Evolutionary conservation across 2,888 invertebrate genomes (phyloP), one percentile per base, ranked within the genome.

Genomic region (Stramonita haemastoma): DNA sequence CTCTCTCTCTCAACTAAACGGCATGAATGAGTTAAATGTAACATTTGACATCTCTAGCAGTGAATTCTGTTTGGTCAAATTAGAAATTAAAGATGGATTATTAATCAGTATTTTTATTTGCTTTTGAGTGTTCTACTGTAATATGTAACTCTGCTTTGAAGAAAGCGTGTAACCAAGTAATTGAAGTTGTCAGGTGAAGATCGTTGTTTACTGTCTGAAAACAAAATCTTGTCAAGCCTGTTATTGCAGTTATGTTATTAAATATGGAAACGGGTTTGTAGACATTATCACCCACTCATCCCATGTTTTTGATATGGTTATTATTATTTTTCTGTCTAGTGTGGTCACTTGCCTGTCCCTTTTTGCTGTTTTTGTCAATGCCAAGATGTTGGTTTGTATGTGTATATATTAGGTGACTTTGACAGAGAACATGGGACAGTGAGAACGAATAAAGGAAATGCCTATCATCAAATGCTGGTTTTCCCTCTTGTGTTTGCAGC

Each of bases 401-500:
- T 86, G 86, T 86, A 86, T n/a, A 86, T 86, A 86, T 29, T 86
- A 86, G 86, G 57, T 86, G 86, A 86, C 86, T 57, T n/a, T 66
- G 66, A 66, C 34, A 56, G 57, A 66, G 86, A 86, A 66, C 60
- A 86, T 86, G 86, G 57, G 57, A 86, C 32, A 86, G 26, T 86
- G 86, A 86, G 66, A 86, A 66, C 60, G 46, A 83, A 83, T 86
- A 86, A 86, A 86, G 29, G 57, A 86, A 66, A 86, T 86, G 46
- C 56, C 86, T 86, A 86, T 86, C 86, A 86, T 86, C 86, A 57
- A 29, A 8, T 22, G 22, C 1, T 22, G 29, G 32, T 15, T 2
- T 79, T 2, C 1, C 32, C 1, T 79, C 32, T 8, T 22, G 22
- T n/a, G 73, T 73, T n/a, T 11, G 26, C 11, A 26, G 2, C 1